Conservation (phyloP, 2,888 invertebrate genomes). For the Dinocampus coccinellae region DNA sequence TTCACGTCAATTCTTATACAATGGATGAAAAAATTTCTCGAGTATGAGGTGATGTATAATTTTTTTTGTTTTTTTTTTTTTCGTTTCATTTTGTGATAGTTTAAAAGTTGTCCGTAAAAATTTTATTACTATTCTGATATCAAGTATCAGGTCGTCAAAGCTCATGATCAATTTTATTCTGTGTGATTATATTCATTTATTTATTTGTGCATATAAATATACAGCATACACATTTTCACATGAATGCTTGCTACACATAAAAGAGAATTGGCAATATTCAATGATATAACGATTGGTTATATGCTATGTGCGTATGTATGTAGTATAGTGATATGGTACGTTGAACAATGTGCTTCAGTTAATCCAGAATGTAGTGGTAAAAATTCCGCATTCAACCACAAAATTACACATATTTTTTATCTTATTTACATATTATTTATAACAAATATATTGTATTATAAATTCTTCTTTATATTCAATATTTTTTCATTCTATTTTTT, state of each 20-base stretch:
- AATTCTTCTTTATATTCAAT: neutral
- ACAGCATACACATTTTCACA: slow-evolving; percentile 8
- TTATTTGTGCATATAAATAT: too few species aligned
- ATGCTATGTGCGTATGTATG: neutral
- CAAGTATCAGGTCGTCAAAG: neutral
- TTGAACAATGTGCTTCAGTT: slow-evolving; percentile 10
- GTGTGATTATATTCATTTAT: neutral
- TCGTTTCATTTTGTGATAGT: too few species aligned
- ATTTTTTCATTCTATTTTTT: neutral
- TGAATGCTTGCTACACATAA: neutral
- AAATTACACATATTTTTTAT: slow-evolving; percentile 1
- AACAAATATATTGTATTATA: neutral
- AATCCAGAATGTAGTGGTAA: slow-evolving; percentile 3
- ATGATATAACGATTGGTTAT: slow-evolving; percentile 6
- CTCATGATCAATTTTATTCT: neutral
- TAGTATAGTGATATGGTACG: slow-evolving; percentile 1
- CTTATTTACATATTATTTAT: neutral
- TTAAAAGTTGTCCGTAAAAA: neutral
- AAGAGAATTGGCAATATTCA: neutral
- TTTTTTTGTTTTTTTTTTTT: neutral
- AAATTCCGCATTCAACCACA: slow-evolving; percentile 7
- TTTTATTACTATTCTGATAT: neutral
- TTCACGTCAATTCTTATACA: too few species aligned
- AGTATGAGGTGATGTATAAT: neutral
- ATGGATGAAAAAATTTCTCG: slow-evolving; percentile 15